Evolutionary conservation across 2,797 vertebrate genomes (phyloP).

Genomic region (Strix occidentalis): DNA sequence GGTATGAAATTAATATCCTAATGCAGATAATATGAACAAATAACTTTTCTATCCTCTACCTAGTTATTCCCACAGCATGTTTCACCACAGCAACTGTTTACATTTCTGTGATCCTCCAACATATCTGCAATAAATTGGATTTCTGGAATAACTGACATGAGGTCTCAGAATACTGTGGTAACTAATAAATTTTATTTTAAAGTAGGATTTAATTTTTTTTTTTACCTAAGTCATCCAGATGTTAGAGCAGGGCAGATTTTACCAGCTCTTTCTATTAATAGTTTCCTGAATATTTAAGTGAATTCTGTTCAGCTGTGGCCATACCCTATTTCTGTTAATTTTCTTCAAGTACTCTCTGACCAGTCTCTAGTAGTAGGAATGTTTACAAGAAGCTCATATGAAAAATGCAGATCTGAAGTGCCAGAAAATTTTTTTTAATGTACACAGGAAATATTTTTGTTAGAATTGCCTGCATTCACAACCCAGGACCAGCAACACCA

Average conservation of each 20-base stretch:
- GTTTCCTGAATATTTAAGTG: neutral
- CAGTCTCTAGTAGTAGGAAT: neutral
- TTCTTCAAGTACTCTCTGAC: neutral
- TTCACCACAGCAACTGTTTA: constrained; percentile 20
- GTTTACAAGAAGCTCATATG: neutral
- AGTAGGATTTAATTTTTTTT: neutral
- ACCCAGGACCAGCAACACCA: neutral
- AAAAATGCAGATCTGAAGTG: neutral
- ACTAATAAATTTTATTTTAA: constrained; percentile 29
- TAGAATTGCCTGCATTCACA: neutral
- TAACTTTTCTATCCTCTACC: neutral
- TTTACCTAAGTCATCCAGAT: neutral
- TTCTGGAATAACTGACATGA: constrained; percentile 15
- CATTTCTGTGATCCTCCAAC: neutral
- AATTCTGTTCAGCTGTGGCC: neutral
- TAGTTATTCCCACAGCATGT: neutral
- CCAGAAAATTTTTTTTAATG: neutral
- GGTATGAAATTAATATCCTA: constrained; percentile 36
- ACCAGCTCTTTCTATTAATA: neutral
- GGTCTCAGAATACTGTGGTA: neutral
- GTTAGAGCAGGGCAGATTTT: neutral
- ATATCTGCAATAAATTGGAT: constrained; percentile 39
- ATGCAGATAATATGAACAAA: constrained; percentile 28
- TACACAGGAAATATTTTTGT: neutral
- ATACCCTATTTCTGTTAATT: neutral